A percentile compares a stretch with the other conserved stretches of the same genome.
These are phyloP conservation scores for Limnephilus marmoratus DNA, from an alignment of 2,888 invertebrate species.

Conservation along the genomic window DNA sequence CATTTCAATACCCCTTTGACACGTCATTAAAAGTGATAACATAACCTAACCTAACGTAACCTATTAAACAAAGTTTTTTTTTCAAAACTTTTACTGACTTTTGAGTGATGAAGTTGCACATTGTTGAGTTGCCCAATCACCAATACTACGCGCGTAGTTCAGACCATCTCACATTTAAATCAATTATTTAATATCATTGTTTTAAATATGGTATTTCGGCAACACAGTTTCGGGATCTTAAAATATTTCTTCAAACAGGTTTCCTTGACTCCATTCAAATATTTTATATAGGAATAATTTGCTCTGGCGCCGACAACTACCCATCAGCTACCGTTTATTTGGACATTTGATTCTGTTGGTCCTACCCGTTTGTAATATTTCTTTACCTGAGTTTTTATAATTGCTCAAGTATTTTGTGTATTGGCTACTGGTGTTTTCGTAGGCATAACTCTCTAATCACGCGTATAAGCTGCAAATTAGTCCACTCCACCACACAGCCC, in stretches of 20 bases:
- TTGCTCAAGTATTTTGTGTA: background rate
- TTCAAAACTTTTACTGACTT: too few species aligned
- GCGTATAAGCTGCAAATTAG: conserved; percentile 5
- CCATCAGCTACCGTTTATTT: background rate
- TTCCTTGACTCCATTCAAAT: background rate
- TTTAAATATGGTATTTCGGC: too few species aligned
- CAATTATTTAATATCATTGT: too few species aligned
- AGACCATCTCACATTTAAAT: too few species aligned
- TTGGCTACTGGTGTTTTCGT: background rate
- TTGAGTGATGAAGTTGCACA: too few species aligned
- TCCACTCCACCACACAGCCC: background rate
- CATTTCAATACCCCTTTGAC: too few species aligned
- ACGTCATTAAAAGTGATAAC: too few species aligned
- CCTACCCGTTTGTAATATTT: background rate
- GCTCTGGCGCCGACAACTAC: background rate
- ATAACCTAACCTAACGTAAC: too few species aligned
- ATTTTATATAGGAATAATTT: background rate
- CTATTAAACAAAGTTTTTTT: too few species aligned
- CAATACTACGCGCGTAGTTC: too few species aligned
- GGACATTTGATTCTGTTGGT: background rate
- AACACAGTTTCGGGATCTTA: background rate
- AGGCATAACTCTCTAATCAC: background rate
- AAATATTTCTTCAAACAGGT: background rate
- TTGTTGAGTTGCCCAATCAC: too few species aligned
- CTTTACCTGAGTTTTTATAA: background rate